Evolutionary conservation across 1,140 invertebrate genomes (phyloP).

Genomic region (Nixonia krombeini): DNA sequence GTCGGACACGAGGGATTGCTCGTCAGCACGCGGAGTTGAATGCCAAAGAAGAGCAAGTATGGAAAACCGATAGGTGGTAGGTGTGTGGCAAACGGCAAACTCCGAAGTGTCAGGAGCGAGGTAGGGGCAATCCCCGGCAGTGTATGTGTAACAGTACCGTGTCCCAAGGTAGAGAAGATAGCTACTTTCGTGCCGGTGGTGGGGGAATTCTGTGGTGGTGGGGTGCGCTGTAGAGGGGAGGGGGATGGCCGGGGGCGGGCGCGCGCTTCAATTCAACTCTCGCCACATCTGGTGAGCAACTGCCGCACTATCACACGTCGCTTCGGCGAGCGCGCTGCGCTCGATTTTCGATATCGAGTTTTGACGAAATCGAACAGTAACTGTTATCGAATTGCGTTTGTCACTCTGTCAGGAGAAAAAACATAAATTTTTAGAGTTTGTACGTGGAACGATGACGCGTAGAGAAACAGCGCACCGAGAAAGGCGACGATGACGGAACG

Average conservation of each 20-base stretch:
- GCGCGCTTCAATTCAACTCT: constrained; percentile 68
- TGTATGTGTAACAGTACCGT: constrained; percentile 48
- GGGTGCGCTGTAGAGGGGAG: constrained; percentile 41
- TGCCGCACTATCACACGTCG: constrained; percentile 48
- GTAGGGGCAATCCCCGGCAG: constrained; percentile 45
- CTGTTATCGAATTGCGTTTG: too few relatives aligned
- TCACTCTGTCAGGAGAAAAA: too few relatives aligned
- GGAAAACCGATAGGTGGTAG: constrained; percentile 43
- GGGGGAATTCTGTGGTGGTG: constrained; percentile 42
- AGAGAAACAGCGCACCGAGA: too few relatives aligned
- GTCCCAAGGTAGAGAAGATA: constrained; percentile 62
- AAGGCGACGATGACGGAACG: too few relatives aligned
- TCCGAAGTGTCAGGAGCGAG: constrained; percentile 51
- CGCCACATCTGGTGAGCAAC: constrained; percentile 66
- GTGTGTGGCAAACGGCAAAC: constrained; percentile 51
- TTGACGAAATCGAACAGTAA: too few relatives aligned
- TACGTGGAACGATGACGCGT: too few relatives aligned
- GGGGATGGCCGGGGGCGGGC: constrained; percentile 63
- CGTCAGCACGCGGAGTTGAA: constrained; percentile 45
- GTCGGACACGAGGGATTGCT: constrained; percentile 25
- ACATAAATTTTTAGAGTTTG: too few relatives aligned
- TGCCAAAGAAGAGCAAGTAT: constrained; percentile 35
- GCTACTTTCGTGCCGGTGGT: constrained; percentile 53
- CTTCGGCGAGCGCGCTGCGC: constrained; percentile 2
- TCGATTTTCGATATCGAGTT: constrained; percentile 3